Conservation (phyloP, 2,113 vertebrate species). For the Perccottus glenii region DNA sequence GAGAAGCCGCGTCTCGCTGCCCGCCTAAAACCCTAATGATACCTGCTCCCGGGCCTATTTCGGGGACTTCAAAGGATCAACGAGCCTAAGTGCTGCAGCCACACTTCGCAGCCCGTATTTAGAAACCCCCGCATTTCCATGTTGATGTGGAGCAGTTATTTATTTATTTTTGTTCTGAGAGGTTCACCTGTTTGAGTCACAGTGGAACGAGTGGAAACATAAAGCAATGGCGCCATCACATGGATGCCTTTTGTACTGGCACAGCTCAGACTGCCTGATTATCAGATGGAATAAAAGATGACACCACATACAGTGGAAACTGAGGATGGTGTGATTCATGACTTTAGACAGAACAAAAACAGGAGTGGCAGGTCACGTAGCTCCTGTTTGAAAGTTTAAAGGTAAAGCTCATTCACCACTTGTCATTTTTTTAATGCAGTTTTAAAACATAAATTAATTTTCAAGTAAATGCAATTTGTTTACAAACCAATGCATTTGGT, state of each 20-base stretch:
- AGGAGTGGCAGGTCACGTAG: background rate
- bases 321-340: constrained; percentile 8
- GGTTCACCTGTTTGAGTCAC: background rate
- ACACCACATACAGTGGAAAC: constrained; percentile 13
- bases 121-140: constrained; percentile 53
- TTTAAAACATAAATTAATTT: too few relatives aligned
- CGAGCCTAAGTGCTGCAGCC: constrained; percentile 53
- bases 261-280: background rate
- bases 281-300: constrained; percentile 23
- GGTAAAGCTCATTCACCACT: too few relatives aligned
- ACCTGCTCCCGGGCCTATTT: constrained; percentile 62
- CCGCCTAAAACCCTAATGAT: constrained; percentile 63
- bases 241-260: constrained; percentile 28
- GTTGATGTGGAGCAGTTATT: constrained; percentile 27
- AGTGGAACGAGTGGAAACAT: background rate
- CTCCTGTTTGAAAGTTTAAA: background rate
- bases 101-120: constrained; percentile 31
- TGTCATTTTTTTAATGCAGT: too few relatives aligned
- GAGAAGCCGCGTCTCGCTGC: constrained; percentile 33
- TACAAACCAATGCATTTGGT: too few relatives aligned
- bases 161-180: background rate
- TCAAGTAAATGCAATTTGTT: too few relatives aligned
- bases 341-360: background rate
- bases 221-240: constrained; percentile 61
- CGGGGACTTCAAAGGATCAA: constrained; percentile 71